These are phyloP conservation scores for Latheticus oryzae DNA, from an alignment of 2,888 invertebrate species.

Conservation along the genomic window DNA sequence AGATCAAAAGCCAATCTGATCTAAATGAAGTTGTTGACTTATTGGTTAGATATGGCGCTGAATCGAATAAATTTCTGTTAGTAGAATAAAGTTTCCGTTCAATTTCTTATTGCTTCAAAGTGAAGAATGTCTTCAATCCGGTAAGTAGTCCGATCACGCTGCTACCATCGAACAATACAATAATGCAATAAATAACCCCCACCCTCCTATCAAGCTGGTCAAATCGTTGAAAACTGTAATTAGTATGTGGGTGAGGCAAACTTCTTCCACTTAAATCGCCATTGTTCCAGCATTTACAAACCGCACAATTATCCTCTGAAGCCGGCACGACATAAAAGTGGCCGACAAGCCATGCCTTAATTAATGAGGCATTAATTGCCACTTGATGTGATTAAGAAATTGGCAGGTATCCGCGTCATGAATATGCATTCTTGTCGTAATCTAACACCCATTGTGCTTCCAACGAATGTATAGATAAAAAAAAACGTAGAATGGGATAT, in stretches of 20 bases:
- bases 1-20: too few species aligned
- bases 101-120: too few species aligned
- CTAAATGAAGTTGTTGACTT: too few species aligned
- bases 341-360: constrained; percentile 15
- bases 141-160: too few species aligned
- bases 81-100: too few species aligned
- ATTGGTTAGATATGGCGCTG: too few species aligned
- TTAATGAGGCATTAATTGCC: constrained; percentile 25
- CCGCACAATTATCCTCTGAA: background rate
- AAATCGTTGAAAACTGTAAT: constrained; percentile 16
- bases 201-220: too few species aligned
- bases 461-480: constrained; percentile 14
- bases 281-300: constrained; percentile 21
- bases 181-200: constrained; percentile 21
- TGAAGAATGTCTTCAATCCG: too few species aligned
- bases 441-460: constrained; percentile 29
- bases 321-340: constrained; percentile 8
- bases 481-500: constrained; percentile 4
- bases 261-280: constrained; percentile 21
- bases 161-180: too few species aligned
- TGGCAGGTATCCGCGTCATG: constrained; percentile 28
- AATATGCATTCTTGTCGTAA: constrained; percentile 29
- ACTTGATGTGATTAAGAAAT: constrained; percentile 26
- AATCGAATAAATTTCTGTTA: too few species aligned
- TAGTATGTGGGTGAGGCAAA: constrained; percentile 24